Conservation (phyloP, 2,888 invertebrate genomes). For the Onthophagus sagittarius region DNA sequence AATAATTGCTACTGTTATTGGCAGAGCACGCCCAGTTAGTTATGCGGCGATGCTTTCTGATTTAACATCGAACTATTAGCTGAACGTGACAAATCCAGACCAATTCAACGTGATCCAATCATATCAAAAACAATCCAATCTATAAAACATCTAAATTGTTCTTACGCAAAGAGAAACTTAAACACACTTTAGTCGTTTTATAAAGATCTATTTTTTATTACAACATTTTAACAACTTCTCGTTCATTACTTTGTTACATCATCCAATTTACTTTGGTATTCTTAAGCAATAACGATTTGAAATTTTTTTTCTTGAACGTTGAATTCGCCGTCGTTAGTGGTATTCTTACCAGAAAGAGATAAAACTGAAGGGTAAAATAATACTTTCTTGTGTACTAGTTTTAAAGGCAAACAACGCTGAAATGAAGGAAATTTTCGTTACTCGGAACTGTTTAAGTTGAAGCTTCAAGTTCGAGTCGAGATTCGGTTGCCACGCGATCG, state of each 20-base stretch:
- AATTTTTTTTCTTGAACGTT: not conserved
- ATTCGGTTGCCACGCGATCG: not conserved
- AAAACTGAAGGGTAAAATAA: not conserved
- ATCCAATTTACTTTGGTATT: not conserved
- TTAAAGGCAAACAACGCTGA: too few species aligned
- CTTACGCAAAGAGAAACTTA: not conserved
- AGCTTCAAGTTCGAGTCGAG: not conserved
- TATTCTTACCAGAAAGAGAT: not conserved
- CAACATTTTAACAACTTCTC: not conserved
- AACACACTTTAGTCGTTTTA: not conserved
- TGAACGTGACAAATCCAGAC: not conserved
- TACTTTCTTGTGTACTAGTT: not conserved
- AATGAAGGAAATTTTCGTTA: not conserved
- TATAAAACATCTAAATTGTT: not conserved
- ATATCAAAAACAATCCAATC: not conserved
- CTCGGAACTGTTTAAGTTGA: not conserved
- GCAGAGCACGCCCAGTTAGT: not conserved
- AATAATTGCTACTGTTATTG: not conserved
- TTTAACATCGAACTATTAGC: not conserved
- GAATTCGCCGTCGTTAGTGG: too few species aligned
- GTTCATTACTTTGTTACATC: not conserved
- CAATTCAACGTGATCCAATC: not conserved
- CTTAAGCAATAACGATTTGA: not conserved
- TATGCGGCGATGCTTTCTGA: not conserved
- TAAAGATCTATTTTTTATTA: not conserved